phyloP scores from a whole-genome alignment of 1,140 invertebrate genomes.

The Drosophila nikananu region DNA sequence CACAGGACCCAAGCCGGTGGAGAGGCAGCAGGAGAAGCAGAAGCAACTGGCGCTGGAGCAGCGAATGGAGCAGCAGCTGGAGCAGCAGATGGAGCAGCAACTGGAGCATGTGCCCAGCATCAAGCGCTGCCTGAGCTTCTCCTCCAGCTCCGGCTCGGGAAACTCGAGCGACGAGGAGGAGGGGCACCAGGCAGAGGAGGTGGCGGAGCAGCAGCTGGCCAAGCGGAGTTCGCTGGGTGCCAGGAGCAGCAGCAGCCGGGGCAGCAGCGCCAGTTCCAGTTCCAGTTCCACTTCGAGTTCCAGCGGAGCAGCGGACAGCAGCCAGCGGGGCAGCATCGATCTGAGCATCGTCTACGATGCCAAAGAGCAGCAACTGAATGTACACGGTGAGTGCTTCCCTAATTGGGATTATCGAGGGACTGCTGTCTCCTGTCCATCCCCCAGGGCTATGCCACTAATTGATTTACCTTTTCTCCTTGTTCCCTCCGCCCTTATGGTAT shows the following conservation, averaged over 20 bases:
- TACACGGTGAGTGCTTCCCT: slow-evolving; percentile 77
- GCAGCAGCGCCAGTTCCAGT: slow-evolving; percentile 5
- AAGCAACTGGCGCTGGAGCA: neutral
- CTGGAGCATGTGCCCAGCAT: slow-evolving; percentile 64
- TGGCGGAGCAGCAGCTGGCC: slow-evolving; percentile 54
- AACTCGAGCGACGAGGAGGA: slow-evolving; percentile 44
- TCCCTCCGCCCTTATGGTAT: no score
- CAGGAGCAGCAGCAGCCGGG: slow-evolving; percentile 10
- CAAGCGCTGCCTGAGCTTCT: slow-evolving; percentile 82
- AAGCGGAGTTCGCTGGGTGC: slow-evolving; percentile 68
- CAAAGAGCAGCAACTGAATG: slow-evolving; percentile 73
- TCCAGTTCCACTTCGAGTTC: neutral
- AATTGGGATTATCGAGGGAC: slow-evolving; percentile 15
- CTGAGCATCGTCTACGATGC: slow-evolving; percentile 62
- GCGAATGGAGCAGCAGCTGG: neutral
- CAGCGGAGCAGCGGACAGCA: neutral
- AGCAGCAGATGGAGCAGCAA: slow-evolving; percentile 1
- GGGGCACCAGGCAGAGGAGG: slow-evolving; percentile 39
- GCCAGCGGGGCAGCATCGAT: slow-evolving; percentile 70
- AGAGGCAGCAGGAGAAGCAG: slow-evolving; percentile 1
- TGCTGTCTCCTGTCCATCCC: neutral
- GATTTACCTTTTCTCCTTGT: neutral
- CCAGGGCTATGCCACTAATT: neutral
- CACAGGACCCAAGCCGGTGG: neutral
- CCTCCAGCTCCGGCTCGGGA: slow-evolving; percentile 60